phyloP scores from a whole-genome alignment of 2,888 invertebrate species.

The Dicycla oo region DNA sequence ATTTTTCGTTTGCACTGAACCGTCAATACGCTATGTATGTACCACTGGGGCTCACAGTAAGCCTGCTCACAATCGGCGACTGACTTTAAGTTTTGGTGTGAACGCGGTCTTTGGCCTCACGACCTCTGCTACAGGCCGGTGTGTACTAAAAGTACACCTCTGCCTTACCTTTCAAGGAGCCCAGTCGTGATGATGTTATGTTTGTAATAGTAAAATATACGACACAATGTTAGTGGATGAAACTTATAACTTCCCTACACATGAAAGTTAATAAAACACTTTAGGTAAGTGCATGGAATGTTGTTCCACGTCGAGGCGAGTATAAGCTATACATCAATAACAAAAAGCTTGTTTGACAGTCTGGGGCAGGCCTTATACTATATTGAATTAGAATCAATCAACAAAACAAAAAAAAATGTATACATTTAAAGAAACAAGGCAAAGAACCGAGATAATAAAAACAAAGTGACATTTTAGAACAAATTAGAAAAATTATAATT shows the following conservation, averaged over 20 bases:
- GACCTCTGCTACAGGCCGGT: neutral
- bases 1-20: too few relatives aligned
- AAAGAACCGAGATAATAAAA: neutral
- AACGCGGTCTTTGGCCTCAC: neutral
- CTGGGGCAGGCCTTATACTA: constrained; percentile 1
- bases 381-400: too few relatives aligned
- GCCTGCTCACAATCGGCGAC: neutral
- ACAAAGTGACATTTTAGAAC: neutral
- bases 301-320: constrained; percentile 1
- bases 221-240: neutral
- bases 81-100: too few relatives aligned
- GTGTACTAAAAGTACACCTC: too few relatives aligned
- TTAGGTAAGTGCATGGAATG: constrained; percentile 30
- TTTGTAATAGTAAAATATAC: neutral
- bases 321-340: constrained; percentile 44
- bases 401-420: too few relatives aligned
- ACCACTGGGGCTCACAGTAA: neutral
- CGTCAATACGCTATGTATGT: neutral
- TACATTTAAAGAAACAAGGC: neutral
- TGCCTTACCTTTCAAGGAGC: too few relatives aligned
- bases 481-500: neutral
- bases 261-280: constrained; percentile 42
- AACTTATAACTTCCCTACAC: constrained; percentile 10
- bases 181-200: too few relatives aligned
- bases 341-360: constrained; percentile 33